Evolutionary conservation across 1,140 invertebrate genomes (phyloP).

Genomic region (Drosophila repleta): DNA sequence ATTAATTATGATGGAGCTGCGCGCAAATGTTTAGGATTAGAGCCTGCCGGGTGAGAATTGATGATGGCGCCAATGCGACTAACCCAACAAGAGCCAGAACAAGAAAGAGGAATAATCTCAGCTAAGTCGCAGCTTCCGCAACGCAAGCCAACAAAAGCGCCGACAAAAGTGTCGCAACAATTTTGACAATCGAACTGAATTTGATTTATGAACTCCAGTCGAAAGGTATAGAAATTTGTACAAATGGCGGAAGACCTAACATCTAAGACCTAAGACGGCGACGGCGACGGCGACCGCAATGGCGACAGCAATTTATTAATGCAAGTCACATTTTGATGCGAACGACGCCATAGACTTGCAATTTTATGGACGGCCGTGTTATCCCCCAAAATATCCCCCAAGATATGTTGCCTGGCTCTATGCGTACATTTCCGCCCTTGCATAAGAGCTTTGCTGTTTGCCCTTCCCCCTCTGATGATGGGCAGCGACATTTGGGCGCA

Average conservation of each 20-base stretch:
- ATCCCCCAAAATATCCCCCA: neutral
- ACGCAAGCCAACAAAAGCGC: constrained; percentile 15
- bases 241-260: constrained; percentile 4
- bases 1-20: constrained; percentile 71
- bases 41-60: constrained; percentile 31
- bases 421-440: constrained; percentile 52
- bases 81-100: constrained; percentile 16
- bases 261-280: neutral
- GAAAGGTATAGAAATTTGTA: constrained; percentile 3
- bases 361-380: constrained; percentile 24
- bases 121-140: constrained; percentile 41
- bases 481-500: constrained; percentile 45
- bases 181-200: constrained; percentile 52
- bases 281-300: no score
- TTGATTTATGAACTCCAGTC: constrained; percentile 58
- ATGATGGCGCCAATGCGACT: constrained; percentile 66
- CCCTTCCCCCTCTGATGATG: constrained; percentile 13
- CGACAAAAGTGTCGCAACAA: constrained; percentile 43
- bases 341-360: constrained; percentile 6
- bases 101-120: constrained; percentile 22
- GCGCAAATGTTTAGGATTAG: constrained; percentile 26
- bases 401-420: neutral
- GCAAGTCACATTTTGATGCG: constrained; percentile 31
- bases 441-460: constrained; percentile 55
- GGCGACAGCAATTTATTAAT: constrained; percentile 40